Evolutionary conservation across 2,888 invertebrate genomes (phyloP), one percentile per base, ranked within the genome.

Genomic region (Orthosia cruda): DNA sequence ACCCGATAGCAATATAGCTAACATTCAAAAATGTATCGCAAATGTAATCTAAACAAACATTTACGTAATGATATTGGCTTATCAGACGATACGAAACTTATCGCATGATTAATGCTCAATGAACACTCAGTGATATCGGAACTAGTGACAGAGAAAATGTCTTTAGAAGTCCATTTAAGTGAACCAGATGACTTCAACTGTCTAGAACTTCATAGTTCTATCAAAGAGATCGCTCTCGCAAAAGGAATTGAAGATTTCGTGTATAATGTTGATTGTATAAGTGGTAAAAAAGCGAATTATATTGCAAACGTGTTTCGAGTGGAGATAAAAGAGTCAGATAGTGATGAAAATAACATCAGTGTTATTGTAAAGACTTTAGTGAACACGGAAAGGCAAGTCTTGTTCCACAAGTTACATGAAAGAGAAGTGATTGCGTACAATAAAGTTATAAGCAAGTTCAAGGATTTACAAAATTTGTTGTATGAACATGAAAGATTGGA

Each of bases 161-260:
- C 96, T 88, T 87, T 96, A 79, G 95, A 96, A 83, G 96, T 96
- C n/a, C 95, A 96, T 84, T 89, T 95, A 65, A 95, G 95, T 91
- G 96, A 96, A 89, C 94, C 95, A 3, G 96, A 95, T 54, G 96
- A 96, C 71, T 96, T 96, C 77, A 95, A 95, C 40, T 92, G 92
- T 74, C 74, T 86, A 32, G 94, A 95, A 91, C 89, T 96, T 11
- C 96, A 96, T 72, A 90, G 81, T 79, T 92, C 91, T 26, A 91
- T 96, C 12, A 78, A 93, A 89, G 88, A 92, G 72, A 89, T 94
- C 2, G 94, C 95, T 0, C 85, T 87, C 54, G 70, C 89, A 11
- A 90, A 92, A 69, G 88, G 90, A 5, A 90, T 95, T n/a, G 73
- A 91, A 20, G 91, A 95, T 75, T 95, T 95, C 57, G 89, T 89